phyloP scores from a whole-genome alignment of 2,797 vertebrate species.

The Saxicola maurus region DNA sequence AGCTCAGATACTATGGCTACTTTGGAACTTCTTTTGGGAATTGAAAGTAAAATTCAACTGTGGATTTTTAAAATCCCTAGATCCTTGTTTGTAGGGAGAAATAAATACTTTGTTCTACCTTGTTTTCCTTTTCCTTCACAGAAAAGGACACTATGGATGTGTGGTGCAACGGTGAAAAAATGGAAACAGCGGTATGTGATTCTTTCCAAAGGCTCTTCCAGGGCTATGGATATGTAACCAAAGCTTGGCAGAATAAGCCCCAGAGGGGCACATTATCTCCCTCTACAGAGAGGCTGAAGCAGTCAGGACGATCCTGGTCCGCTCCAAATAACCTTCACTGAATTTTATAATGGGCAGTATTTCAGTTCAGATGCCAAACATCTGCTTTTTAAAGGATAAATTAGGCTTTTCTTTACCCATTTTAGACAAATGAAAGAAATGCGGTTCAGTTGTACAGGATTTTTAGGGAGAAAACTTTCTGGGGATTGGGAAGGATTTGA shows the following conservation, averaged over 20 bases:
- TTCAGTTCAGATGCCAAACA: background rate
- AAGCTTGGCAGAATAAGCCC: background rate
- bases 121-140: constrained; percentile 59
- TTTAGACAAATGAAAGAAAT: background rate
- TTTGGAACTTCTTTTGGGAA: background rate
- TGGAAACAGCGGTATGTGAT: constrained; percentile 91
- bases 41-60: background rate
- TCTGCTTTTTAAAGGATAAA: background rate
- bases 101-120: background rate
- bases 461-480: background rate
- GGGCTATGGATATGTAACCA: background rate
- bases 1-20: background rate
- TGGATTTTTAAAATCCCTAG: background rate
- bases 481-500: background rate
- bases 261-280: fast-evolving
- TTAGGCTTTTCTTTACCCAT: background rate
- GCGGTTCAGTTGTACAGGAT: background rate
- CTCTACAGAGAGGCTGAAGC: background rate
- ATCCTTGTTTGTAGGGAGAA: background rate
- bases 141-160: constrained; percentile 99
- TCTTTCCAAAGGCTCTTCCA: background rate
- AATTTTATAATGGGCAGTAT: background rate
- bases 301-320: background rate
- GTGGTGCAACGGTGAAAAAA: constrained; percentile 94
- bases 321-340: background rate